A percentile compares a stretch with the other conserved stretches of the same genome.
phyloP scores from a whole-genome alignment of 2,888 invertebrate genomes.

The Stenichneumon culpator region DNA sequence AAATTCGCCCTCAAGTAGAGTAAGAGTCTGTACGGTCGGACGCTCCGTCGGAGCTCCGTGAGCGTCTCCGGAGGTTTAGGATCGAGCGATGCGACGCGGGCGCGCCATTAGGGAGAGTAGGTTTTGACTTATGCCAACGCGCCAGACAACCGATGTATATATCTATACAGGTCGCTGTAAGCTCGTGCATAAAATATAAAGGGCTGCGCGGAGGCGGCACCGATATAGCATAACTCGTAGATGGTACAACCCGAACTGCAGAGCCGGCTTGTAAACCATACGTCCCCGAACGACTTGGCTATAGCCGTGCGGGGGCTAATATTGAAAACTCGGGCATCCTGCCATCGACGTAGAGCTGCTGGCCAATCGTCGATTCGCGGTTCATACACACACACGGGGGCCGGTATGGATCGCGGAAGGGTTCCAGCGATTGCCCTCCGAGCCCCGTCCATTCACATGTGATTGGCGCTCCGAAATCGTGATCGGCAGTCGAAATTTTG shows the following conservation, averaged over 20 bases:
- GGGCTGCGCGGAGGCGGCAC: slow-evolving; percentile 44
- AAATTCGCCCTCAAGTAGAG: slow-evolving; percentile 26
- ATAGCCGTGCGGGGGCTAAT: not conserved
- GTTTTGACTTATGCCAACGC: slow-evolving; percentile 83
- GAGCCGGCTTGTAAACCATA: slow-evolving; percentile 50
- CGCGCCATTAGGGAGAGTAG: slow-evolving; percentile 83
- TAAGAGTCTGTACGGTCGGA: slow-evolving; percentile 19
- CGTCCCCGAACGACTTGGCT: slow-evolving; percentile 4
- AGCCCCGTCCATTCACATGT: not conserved
- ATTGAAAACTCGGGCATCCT: slow-evolving; percentile 19
- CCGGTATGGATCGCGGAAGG: not conserved
- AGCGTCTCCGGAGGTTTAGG: slow-evolving; percentile 64
- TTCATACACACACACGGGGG: not conserved
- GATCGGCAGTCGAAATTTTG: slow-evolving; percentile 19
- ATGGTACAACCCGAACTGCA: slow-evolving; percentile 15
- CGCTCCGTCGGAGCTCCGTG: slow-evolving; percentile 28
- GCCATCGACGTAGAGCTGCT: not conserved
- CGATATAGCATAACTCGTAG: slow-evolving; percentile 50
- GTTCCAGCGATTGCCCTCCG: not conserved
- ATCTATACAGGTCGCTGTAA: slow-evolving; percentile 78
- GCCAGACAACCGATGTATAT: slow-evolving; percentile 75
- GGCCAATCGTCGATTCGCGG: not conserved
- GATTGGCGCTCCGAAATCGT: slow-evolving; percentile 21
- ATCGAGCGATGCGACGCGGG: slow-evolving; percentile 58
- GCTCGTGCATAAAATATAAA: slow-evolving; percentile 81